A percentile compares a stretch with the other conserved stretches of the same genome.
These are phyloP conservation scores for Platyrinchus mystaceus DNA, from an alignment of 2,797 vertebrate genomes.

Conservation along the genomic window DNA sequence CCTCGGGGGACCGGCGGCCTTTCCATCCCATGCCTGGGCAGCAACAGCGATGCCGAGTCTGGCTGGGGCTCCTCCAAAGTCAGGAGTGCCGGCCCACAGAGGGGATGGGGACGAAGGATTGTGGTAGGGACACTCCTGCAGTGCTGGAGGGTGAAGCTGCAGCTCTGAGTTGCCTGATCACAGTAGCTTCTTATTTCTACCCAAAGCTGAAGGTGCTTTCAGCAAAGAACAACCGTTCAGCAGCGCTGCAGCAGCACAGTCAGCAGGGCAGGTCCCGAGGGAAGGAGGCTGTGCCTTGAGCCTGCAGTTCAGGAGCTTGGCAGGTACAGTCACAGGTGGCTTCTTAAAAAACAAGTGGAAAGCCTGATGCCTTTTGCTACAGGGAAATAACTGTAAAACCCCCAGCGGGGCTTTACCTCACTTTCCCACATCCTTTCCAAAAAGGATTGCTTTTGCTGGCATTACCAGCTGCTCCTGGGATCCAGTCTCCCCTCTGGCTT, in stretches of 20 bases:
- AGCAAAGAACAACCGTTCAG: neutral
- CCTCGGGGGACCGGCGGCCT: accelerated
- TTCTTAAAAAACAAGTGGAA: neutral
- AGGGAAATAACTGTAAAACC: neutral
- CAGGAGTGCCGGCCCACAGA: neutral
- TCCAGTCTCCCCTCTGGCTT: neutral
- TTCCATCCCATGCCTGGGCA: neutral
- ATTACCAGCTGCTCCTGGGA: neutral
- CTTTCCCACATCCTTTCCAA: neutral
- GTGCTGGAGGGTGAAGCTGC: accelerated
- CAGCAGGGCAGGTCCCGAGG: neutral
- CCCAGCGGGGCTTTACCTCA: neutral
- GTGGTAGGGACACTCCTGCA: neutral
- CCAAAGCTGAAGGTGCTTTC: neutral
- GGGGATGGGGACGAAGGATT: neutral
- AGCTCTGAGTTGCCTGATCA: accelerated
- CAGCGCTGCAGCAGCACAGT: accelerated
- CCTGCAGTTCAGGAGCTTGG: neutral
- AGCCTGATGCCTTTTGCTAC: neutral
- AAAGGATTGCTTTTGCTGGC: neutral
- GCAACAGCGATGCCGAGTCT: neutral
- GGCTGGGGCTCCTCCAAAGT: neutral
- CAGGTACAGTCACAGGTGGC: neutral
- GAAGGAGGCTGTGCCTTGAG: neutral
- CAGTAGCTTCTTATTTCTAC: neutral